Base-by-base conservation (phyloP, 2,888 invertebrate species). In the Ephialtes manifestator region DNA sequence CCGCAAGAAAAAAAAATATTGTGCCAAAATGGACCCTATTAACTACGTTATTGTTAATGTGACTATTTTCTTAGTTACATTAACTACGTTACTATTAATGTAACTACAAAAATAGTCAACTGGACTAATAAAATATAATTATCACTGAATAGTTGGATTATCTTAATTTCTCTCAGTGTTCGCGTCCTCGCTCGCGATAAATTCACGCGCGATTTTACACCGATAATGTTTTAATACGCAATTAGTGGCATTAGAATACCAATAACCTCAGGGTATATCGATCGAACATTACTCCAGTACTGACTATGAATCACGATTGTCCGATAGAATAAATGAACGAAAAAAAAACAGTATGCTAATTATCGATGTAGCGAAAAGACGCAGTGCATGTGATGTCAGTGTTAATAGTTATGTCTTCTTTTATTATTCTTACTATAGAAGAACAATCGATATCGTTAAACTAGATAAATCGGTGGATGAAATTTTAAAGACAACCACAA, bases 221-320 rank as follows among this genome's bases (percentile, higher is more conserved):
- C 46, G 67, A 60, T 48, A 55, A 82, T 77, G 48, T 83, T 85
- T 81, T 75, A 85, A 75, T 79, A 75, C 68, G 77, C 77, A 79
- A 70, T 75, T 79, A 67, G 70, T 79, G 71, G 81, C 85, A 82
- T 85, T 85, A 75, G 75, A 79, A 78, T 81, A 81, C 39, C 77
- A 78, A 51, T 79, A 79, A 82, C 82, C 85, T 85, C 85, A 85
- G 85, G 85, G 85, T 85, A 79, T 85, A 82, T 65, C 74, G 81
- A 68, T 65, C 74, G 81, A 68, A 85, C 68, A 85, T 85, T 82
- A 79, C 82, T 79, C 78, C 85, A 71, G 82, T 85, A 85, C 81
- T 75, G 70, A 82, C 48, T 60, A 81, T 51, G 71, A 80, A 84
- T 82, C 82, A 85, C 81, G 78, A 85, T 75, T 78, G 75, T 78